These are phyloP conservation scores for Herminia tarsipennalis DNA, from an alignment of 2,888 invertebrate species.

Conservation along the genomic window DNA sequence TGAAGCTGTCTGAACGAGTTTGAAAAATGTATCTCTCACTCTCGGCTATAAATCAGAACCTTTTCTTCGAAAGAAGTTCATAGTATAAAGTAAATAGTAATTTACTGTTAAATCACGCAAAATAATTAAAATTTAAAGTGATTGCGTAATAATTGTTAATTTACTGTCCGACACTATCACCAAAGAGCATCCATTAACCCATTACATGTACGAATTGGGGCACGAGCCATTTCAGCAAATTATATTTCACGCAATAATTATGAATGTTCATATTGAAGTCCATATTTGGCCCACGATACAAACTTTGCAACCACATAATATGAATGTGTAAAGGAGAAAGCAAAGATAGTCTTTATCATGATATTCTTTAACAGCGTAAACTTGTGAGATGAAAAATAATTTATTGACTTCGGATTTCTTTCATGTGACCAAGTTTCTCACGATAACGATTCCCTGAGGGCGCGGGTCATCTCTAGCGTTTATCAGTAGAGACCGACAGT, in stretches of 20 bases:
- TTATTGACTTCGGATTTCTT: constrained; percentile 20
- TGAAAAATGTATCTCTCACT: background rate
- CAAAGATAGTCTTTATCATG: too few relatives aligned
- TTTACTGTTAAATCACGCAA: constrained; percentile 22
- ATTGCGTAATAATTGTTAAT: constrained; percentile 33
- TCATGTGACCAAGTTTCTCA: constrained; percentile 48
- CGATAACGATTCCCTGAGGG: constrained; percentile 50
- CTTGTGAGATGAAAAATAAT: constrained; percentile 3
- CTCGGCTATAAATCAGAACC: background rate
- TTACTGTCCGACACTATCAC: constrained; percentile 15
- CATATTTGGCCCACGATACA: constrained; percentile 21
- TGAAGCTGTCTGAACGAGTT: constrained; percentile 15
- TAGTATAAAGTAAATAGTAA: background rate
- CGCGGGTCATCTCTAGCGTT: constrained; percentile 54
- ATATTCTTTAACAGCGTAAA: background rate
- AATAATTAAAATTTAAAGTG: constrained; percentile 26
- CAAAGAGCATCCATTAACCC: constrained; percentile 40
- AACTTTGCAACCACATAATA: constrained; percentile 6
- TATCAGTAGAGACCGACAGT: constrained; percentile 62
- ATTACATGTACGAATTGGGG: constrained; percentile 41
- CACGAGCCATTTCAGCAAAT: constrained; percentile 49
- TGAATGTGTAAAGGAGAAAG: too few relatives aligned
- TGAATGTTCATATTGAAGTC: constrained; percentile 22
- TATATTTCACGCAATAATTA: constrained; percentile 27
- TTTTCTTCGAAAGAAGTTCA: too few relatives aligned